Percentiles rank a stretch among this genome's conserved stretches.
phyloP scores from a whole-genome alignment of 2,113 vertebrate genomes.

The Lophius piscatorius region DNA sequence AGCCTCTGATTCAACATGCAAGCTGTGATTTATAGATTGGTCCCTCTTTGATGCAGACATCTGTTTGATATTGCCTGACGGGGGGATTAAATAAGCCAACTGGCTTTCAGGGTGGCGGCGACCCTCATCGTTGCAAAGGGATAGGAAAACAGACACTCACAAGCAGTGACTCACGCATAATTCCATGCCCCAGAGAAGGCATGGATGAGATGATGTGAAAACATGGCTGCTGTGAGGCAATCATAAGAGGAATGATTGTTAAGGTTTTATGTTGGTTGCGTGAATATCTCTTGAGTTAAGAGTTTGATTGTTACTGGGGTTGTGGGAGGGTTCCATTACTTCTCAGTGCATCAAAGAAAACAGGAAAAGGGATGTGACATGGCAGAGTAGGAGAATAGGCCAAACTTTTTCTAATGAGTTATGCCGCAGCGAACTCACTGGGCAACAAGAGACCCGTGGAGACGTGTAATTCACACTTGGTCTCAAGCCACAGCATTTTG shows the following conservation, averaged over 20 bases:
- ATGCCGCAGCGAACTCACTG: constrained; percentile 28
- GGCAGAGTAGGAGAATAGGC: constrained; percentile 9
- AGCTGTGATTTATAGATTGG: constrained; percentile 77
- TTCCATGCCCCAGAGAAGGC: constrained; percentile 51
- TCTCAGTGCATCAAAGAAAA: constrained; percentile 20
- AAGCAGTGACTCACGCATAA: constrained; percentile 63
- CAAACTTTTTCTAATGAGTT: constrained; percentile 25
- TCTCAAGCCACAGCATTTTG: constrained; percentile 19
- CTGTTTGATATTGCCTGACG: constrained; percentile 77
- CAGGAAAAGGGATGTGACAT: constrained; percentile 22
- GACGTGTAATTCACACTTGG: constrained; percentile 43
- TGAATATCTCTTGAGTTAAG: constrained; percentile 7
- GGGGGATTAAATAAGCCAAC: constrained; percentile 71
- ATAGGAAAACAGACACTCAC: constrained; percentile 62
- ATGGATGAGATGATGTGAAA: constrained; percentile 56
- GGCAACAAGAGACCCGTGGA: constrained; percentile 21
- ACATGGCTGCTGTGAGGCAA: constrained; percentile 34
- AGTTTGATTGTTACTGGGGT: neutral
- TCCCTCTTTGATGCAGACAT: constrained; percentile 79
- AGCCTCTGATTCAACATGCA: constrained; percentile 70
- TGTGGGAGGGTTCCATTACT: constrained; percentile 19
- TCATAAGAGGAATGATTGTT: constrained; percentile 35
- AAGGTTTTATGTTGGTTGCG: constrained; percentile 13
- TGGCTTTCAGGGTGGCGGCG: constrained; percentile 61
- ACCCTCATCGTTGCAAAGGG: constrained; percentile 63